Conservation (phyloP, 2,888 invertebrate genomes). For the Tricholauxania praeusta region DNA sequence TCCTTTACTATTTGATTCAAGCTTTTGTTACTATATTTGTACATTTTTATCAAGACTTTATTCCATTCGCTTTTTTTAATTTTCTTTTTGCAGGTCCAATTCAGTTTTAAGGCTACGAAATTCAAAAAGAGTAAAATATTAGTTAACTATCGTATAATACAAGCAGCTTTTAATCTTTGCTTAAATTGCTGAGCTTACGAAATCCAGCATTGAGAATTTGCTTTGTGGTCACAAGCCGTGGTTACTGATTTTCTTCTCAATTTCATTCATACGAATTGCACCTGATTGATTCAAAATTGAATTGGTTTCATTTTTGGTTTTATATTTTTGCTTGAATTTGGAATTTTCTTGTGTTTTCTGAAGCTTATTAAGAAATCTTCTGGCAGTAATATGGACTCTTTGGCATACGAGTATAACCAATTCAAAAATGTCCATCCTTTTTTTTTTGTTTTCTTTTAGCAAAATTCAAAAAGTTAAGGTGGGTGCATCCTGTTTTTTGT, state of each 20-base stretch:
- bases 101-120: slow-evolving; percentile 29
- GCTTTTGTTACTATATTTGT: slow-evolving; percentile 25
- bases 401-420: slow-evolving; percentile 64
- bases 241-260: slow-evolving; percentile 10
- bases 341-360: slow-evolving; percentile 31
- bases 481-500: neutral
- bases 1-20: no score
- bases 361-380: slow-evolving; percentile 68
- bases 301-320: slow-evolving; percentile 36
- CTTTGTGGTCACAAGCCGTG: slow-evolving; percentile 26
- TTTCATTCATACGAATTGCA: neutral
- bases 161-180: slow-evolving; percentile 38
- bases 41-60: slow-evolving; percentile 45
- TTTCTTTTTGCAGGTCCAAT: slow-evolving; percentile 5
- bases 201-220: slow-evolving; percentile 51
- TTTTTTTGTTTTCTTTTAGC: neutral
- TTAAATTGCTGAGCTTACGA: slow-evolving; percentile 32
- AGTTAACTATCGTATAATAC: slow-evolving; percentile 33
- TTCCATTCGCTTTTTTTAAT: neutral
- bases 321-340: slow-evolving; percentile 26
- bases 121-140: slow-evolving; percentile 18
- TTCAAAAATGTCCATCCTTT: slow-evolving; percentile 44
- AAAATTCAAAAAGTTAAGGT: slow-evolving; percentile 13
- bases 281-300: slow-evolving; percentile 14
- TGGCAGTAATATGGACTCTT: slow-evolving; percentile 68